Conservation (phyloP, 2,113 vertebrate species). For the Tylochromis polylepis region DNA sequence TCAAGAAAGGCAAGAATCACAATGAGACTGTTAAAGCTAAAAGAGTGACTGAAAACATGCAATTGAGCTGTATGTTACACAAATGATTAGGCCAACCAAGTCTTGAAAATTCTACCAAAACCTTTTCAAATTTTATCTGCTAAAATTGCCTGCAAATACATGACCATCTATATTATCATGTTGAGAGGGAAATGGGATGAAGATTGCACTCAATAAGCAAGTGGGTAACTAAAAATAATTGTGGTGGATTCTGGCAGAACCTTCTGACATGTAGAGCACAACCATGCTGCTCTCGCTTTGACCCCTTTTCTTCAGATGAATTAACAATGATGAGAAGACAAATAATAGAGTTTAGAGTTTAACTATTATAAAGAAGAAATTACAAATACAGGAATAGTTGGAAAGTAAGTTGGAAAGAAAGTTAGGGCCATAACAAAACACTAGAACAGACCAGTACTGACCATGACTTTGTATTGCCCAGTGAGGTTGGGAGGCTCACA, state of each 20-base stretch:
- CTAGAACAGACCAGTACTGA: slow-evolving; percentile 57
- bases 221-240: slow-evolving; percentile 41
- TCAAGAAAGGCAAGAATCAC: neutral
- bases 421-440: neutral
- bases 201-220: slow-evolving; percentile 29
- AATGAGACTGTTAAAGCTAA: neutral
- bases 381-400: neutral
- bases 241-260: slow-evolving; percentile 33
- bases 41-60: neutral
- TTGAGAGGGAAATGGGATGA: slow-evolving; percentile 4
- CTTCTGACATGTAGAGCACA: slow-evolving; percentile 37
- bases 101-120: neutral
- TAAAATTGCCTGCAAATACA: slow-evolving; percentile 8
- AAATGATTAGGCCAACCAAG: neutral
- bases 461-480: slow-evolving; percentile 94
- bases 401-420: neutral
- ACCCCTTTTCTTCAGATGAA: slow-evolving; percentile 36
- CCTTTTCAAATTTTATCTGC: neutral
- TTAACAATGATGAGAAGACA: slow-evolving; percentile 27
- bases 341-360: slow-evolving; percentile 36
- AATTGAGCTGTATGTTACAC: neutral
- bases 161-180: neutral
- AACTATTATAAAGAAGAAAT: slow-evolving; percentile 5
- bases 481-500: slow-evolving; percentile 93
- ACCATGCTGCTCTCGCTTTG: slow-evolving; percentile 15